A percentile compares a stretch with the other conserved stretches of the same genome.
These are phyloP conservation scores for Sinohyriopsis cumingii DNA, from an alignment of 2,888 invertebrate genomes.

Conservation along the genomic window DNA sequence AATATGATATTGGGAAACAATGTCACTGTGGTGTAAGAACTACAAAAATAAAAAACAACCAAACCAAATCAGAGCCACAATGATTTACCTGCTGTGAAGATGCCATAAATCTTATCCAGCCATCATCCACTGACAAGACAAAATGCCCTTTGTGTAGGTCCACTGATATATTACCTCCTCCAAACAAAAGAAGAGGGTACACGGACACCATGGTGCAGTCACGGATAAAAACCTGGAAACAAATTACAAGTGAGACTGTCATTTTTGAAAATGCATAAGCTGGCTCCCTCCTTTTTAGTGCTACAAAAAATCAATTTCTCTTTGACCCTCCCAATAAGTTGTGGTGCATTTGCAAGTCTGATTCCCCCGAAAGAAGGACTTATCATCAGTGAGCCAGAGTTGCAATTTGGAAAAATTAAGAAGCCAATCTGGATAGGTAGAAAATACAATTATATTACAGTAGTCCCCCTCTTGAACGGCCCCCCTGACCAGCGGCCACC, in stretches of 20 bases:
- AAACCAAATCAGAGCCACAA: no score
- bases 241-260: background rate
- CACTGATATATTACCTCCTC: slow-evolving; percentile 59
- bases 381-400: no score
- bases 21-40: no score
- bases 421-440: no score
- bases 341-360: no score
- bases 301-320: background rate
- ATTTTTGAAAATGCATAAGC: background rate
- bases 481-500: no score
- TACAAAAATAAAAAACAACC: no score
- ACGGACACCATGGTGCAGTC: slow-evolving; percentile 69
- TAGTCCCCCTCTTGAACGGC: no score
- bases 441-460: no score
- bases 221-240: slow-evolving; percentile 61
- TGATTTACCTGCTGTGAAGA: slow-evolving; percentile 56
- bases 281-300: background rate
- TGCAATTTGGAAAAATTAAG: no score
- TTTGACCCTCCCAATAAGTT: background rate
- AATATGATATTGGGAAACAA: no score
- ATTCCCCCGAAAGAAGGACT: no score
- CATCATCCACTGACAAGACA: slow-evolving; percentile 65
- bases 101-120: slow-evolving; percentile 66
- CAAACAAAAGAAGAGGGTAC: slow-evolving; percentile 65
- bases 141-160: slow-evolving; percentile 64